Evolutionary conservation across 2,888 invertebrate species (phyloP), one percentile per base, ranked within the genome.

Genomic region (Drosophila anomelani): DNA sequence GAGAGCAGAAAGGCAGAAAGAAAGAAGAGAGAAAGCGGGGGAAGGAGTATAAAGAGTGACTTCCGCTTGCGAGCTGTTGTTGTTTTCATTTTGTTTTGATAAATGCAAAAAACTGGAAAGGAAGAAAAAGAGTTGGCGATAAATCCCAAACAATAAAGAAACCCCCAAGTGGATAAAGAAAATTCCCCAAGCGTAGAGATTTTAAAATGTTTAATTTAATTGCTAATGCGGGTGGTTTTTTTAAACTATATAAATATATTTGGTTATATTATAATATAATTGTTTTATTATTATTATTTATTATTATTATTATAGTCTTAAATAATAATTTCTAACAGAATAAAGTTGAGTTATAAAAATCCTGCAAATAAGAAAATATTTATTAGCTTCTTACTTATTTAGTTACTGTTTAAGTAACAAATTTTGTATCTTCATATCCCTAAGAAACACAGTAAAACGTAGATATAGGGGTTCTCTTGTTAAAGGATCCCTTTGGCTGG

Each of bases 31-130:
- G 15, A 43, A 8, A 9, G 10, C 3, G 29, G 8, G 29, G 12
- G 13, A 3, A 6, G 34, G 34, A 26, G 57, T 39, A n/a, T n/a
- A 41, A 17, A 23, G 34, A 66, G 46, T 34, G 47, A 47, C 34
- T 67, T 64, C 68, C 64, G 67, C 34, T 36, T 12, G 26, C 41
- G 23, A 41, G 67, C 32, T 47, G 39, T 49, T 56, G 32, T 56
- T 49, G 23, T 66, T 39, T 32, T 34, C 38, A 6, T 49, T 49
- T 67, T 64, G 64, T 67, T 64, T 67, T 64, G 68, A 67, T 49
- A 47, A 64, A 39, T 17, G 47, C 47, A 23, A 17, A 29, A 20
- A 15, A 10, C 20, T 17, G 13, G 2, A 51, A 51, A 34, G 49
- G 20, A 51, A 15, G 12, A 15, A 36, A 62, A 47, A 47, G 47